Base-by-base conservation (phyloP, 2,113 vertebrate species). In the Ginglymostoma cirratum region DNA sequence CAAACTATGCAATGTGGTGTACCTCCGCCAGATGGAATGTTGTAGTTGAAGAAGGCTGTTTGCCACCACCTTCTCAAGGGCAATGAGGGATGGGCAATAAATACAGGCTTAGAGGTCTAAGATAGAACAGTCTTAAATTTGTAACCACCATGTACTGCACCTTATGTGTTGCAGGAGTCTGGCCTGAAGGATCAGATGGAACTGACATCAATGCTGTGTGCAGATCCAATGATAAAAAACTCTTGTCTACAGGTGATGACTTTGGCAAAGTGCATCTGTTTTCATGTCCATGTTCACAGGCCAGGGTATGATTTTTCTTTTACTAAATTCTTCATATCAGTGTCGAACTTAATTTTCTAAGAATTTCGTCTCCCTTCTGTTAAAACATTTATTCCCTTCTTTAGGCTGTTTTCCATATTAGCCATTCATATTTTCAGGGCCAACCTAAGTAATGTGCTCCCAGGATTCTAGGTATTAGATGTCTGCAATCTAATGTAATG, bases 241-340 rank as follows among this genome's bases (percentile, higher is more conserved):
- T 99, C 48, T 97, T 99, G 5, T 98, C 98, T 1, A 99, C 99
- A 0, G 99, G 99, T 34, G 99, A 99, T 0, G 99, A 99, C 97
- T 99, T 99, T 95, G 99, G 99, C 97, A 99, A 99, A 98, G 99
- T 99, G 89, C 99, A 99, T 96, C 98, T 99, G 80, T 99, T 99
- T 97, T 98, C 99, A 0, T 99, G 98, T 96, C 99, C 99, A 0
- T 99, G 99, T 96, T 99, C 98, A 19, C 99, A 99, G 97, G 99
- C 99, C 96, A 98, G 99, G 98, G 99, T 99, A 98, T 97, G 97
- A 65, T 42, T 27, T 17, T 10, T 15, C 3, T 5, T 96, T 12
- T 72, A 42, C 27, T 34, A 38, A 38, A 19, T 34, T 65, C 55
- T 66, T 93, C 6, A 42, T 38, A 38, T 66, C 21, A 6, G 38